These are phyloP conservation scores for Crematogaster levior DNA, from an alignment of 2,888 invertebrate genomes.

Conservation along the genomic window DNA sequence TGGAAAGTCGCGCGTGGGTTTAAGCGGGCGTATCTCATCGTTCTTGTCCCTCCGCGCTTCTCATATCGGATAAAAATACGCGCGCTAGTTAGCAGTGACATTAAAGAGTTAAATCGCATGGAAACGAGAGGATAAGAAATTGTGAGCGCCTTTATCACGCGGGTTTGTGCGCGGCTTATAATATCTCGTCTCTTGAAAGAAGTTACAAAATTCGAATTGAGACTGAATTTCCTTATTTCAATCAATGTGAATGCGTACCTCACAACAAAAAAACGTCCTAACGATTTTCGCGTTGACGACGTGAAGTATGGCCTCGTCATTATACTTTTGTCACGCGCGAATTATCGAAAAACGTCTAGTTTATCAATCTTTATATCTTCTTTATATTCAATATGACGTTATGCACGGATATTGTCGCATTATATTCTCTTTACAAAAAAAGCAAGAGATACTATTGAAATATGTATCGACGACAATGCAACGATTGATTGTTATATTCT, in stretches of 20 bases:
- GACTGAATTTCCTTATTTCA: background rate
- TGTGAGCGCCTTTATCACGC: slow-evolving; percentile 28
- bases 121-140: slow-evolving; percentile 49
- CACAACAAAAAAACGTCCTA: background rate
- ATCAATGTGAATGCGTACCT: background rate
- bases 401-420: background rate
- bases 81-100: slow-evolving; percentile 42
- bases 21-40: slow-evolving; percentile 36
- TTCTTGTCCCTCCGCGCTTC: slow-evolving; percentile 20
- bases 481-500: background rate
- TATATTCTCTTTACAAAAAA: background rate
- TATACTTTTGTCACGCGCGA: background rate
- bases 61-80: slow-evolving; percentile 39
- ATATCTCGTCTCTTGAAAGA: slow-evolving; percentile 25
- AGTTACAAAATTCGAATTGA: slow-evolving; percentile 29
- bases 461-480: background rate
- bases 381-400: slow-evolving; percentile 10
- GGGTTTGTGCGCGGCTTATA: background rate
- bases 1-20: slow-evolving; percentile 46
- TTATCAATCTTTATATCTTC: background rate
- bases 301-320: background rate
- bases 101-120: slow-evolving; percentile 52
- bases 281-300: background rate
- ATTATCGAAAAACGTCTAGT: background rate
- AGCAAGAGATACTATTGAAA: background rate